Evolutionary conservation across 1,140 invertebrate species (phyloP).

Genomic region (Trinorchestia longiramus): DNA sequence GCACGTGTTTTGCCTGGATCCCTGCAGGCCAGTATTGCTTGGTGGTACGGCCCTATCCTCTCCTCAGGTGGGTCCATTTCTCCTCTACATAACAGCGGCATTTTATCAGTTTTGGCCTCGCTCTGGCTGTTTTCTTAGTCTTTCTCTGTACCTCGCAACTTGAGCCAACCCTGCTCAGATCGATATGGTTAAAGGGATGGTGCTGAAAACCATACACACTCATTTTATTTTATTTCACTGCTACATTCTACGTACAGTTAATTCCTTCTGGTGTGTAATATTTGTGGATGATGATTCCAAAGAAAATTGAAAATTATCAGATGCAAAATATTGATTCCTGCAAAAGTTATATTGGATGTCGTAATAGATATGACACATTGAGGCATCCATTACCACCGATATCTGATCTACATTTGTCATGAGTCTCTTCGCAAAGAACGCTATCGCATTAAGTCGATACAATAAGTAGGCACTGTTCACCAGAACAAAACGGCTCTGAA

Average conservation of each 20-base stretch:
- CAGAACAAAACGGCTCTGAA: neutral
- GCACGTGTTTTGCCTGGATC: neutral
- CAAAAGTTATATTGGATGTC: neutral
- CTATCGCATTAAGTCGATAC: neutral
- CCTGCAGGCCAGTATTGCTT: neutral
- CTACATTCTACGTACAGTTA: neutral
- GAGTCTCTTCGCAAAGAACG: neutral
- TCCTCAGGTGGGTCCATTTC: conserved; percentile 29
- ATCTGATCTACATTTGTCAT: neutral
- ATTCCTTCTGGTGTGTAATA: neutral
- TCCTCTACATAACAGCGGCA: conserved; percentile 12
- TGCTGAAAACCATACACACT: conserved; percentile 29
- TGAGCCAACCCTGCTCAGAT: conserved; percentile 28
- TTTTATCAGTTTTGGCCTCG: conserved; percentile 36
- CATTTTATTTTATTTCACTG: conserved; percentile 35
- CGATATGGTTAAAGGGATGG: conserved; percentile 53
- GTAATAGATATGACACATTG: neutral
- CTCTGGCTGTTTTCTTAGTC: conserved; percentile 39
- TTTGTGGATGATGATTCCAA: neutral
- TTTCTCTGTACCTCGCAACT: conserved; percentile 47
- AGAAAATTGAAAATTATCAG: neutral
- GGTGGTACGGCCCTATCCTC: neutral
- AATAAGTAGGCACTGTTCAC: neutral
- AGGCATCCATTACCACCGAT: neutral
- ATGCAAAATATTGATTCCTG: neutral